Conservation (phyloP, 2,888 invertebrate genomes). For the Beris morrisii region DNA sequence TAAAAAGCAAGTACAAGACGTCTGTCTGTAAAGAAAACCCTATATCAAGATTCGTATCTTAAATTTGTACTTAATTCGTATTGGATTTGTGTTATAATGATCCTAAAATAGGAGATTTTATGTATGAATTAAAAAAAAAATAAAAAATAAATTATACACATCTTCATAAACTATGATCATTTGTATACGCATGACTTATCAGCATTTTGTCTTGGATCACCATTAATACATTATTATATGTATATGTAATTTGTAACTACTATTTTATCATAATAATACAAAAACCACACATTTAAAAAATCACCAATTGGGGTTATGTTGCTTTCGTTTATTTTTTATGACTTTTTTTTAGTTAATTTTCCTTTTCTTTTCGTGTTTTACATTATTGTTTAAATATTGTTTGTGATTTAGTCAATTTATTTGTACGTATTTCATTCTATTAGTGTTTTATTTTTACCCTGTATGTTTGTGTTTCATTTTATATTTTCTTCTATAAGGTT, state of each 20-base stretch:
- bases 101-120: constrained; percentile 16
- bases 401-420: constrained; percentile 4
- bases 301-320: constrained; percentile 20
- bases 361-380: not conserved
- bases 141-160: not conserved
- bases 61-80: not conserved
- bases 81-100: constrained; percentile 32
- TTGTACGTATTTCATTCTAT: not conserved
- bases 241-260: constrained; percentile 5
- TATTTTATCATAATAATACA: constrained; percentile 16
- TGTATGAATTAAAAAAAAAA: constrained; percentile 6
- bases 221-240: constrained; percentile 19
- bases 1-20: not conserved
- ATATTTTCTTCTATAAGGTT: constrained; percentile 40
- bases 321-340: constrained; percentile 15
- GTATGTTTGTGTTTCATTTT: constrained; percentile 1
- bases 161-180: constrained; percentile 5
- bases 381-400: constrained; percentile 8
- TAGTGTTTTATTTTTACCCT: not conserved
- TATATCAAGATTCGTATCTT: not conserved
- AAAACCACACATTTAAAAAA: constrained; percentile 10
- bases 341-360: not conserved
- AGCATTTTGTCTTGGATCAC: constrained; percentile 21
- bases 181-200: constrained; percentile 23
- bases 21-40: not conserved